Conservation (phyloP, 1,140 invertebrate species). For the Eurosta solidaginis region DNA sequence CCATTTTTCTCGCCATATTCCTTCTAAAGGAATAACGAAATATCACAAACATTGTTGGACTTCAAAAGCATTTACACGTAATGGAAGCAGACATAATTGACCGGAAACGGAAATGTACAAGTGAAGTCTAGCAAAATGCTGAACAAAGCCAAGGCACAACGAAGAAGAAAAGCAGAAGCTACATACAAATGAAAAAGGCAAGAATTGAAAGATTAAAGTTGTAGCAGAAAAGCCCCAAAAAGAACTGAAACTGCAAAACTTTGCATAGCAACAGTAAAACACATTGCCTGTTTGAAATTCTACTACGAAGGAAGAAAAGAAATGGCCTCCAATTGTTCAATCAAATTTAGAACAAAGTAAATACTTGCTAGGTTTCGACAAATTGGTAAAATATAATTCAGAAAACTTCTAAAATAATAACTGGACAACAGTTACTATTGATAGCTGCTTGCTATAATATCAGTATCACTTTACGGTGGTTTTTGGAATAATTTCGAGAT, state of each 20-base stretch:
- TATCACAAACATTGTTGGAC: not conserved
- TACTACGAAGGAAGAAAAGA: too few species aligned
- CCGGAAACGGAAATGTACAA: conserved; percentile 23
- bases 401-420: too few species aligned
- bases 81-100: conserved; percentile 18
- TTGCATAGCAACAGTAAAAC: not conserved
- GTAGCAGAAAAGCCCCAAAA: not conserved
- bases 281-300: too few species aligned
- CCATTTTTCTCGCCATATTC: not conserved
- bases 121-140: conserved; percentile 1
- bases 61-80: not conserved
- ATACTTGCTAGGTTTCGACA: too few species aligned
- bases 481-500: too few species aligned
- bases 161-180: conserved; percentile 13
- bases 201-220: conserved; percentile 10
- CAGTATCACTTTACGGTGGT: too few species aligned
- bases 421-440: too few species aligned
- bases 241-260: not conserved
- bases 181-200: conserved; percentile 24
- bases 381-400: too few species aligned
- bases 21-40: not conserved
- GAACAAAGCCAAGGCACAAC: not conserved
- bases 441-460: too few species aligned
- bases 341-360: too few species aligned
- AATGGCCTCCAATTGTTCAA: too few species aligned